phyloP scores from a whole-genome alignment of 2,888 invertebrate species.

The Willowsia nigromaculata region DNA sequence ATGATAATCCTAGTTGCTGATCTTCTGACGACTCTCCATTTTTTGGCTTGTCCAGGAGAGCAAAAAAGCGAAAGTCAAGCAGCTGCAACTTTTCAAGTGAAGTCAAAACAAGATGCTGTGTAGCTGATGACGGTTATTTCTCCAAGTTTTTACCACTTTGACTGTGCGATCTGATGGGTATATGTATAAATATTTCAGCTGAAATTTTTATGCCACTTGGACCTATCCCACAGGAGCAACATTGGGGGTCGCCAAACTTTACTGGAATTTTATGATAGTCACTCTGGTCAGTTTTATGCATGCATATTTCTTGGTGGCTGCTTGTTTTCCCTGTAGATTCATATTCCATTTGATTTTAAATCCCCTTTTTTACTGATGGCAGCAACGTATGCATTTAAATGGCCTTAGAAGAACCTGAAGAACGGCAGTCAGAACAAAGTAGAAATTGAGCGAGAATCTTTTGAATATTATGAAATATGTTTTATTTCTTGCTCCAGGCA shows the following conservation, averaged over 20 bases:
- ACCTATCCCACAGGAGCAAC: constrained; percentile 22
- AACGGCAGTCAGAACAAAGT: too few species aligned
- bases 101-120: constrained; percentile 24
- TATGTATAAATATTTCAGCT: background rate
- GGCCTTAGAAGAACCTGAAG: too few species aligned
- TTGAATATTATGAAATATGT: background rate
- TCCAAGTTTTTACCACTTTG: too few species aligned
- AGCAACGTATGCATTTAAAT: constrained; percentile 20
- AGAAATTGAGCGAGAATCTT: background rate
- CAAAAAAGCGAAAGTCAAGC: background rate
- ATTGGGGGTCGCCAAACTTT: constrained; percentile 34
- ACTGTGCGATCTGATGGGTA: background rate
- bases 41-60: background rate
- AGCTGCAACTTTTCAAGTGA: constrained; percentile 10
- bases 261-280: constrained; percentile 12
- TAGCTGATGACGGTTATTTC: background rate
- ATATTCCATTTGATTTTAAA: background rate
- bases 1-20: background rate
- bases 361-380: background rate
- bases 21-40: background rate
- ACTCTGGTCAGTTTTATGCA: background rate
- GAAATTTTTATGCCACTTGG: constrained; percentile 21
- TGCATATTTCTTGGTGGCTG: background rate
- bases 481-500: background rate
- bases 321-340: constrained; percentile 6